A percentile compares a stretch with the other conserved stretches of the same genome.
These are phyloP conservation scores for Tyto alba DNA, from an alignment of 2,113 vertebrate genomes.

Conservation along the genomic window DNA sequence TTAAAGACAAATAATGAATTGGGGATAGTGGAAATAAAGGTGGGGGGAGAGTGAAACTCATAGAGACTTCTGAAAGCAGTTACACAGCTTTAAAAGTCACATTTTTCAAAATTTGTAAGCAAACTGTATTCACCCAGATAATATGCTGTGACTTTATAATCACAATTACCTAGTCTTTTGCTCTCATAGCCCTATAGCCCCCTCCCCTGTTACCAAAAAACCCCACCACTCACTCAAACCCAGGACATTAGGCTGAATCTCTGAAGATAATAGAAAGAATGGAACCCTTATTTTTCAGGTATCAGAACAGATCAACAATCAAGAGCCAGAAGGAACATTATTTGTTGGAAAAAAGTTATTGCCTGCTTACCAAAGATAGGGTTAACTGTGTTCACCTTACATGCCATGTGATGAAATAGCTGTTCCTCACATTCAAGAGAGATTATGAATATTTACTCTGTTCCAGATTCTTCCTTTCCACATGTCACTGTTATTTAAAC, in stretches of 20 bases:
- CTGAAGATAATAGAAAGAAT: neutral
- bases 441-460: neutral
- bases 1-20: neutral
- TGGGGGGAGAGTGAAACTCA: accelerated
- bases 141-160: neutral
- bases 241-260: neutral
- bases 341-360: neutral
- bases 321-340: neutral
- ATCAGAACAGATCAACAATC: neutral
- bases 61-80: neutral
- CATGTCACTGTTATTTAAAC: neutral
- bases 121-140: neutral
- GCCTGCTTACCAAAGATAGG: neutral
- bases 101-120: neutral
- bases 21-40: neutral
- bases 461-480: neutral
- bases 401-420: neutral
- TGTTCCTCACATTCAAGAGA: neutral
- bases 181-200: too few species aligned
- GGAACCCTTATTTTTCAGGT: neutral
- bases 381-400: neutral
- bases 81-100: neutral
- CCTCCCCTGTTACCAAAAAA: too few species aligned
- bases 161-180: neutral
- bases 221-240: too few species aligned